Conservation (phyloP, 2,113 vertebrate genomes). For the Apistogramma diplotaenia region DNA sequence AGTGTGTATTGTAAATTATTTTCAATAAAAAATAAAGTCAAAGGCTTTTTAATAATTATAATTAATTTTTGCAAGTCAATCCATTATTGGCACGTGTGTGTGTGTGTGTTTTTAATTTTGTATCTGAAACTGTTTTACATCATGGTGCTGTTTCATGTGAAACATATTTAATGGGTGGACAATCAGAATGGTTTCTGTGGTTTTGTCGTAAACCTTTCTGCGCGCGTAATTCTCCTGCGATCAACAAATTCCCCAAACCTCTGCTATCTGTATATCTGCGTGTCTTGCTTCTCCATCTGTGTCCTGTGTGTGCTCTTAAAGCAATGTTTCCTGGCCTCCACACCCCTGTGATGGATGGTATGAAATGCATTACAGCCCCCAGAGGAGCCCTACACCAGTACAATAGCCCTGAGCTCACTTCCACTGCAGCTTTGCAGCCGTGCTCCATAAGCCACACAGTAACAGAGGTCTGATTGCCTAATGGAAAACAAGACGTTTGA, state of each 20-base stretch:
- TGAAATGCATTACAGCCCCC: slow-evolving; percentile 73
- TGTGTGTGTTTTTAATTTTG: neutral
- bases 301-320: slow-evolving; percentile 73
- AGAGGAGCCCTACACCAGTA: slow-evolving; percentile 66
- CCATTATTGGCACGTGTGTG: neutral
- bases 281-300: slow-evolving; percentile 66
- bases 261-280: slow-evolving; percentile 47
- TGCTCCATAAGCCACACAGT: slow-evolving; percentile 37
- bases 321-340: slow-evolving; percentile 68
- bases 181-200: neutral
- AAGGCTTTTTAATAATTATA: neutral
- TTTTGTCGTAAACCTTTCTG: neutral
- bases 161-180: neutral
- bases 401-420: slow-evolving; percentile 74
- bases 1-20: neutral
- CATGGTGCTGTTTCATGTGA: neutral
- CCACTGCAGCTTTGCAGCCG: slow-evolving; percentile 53
- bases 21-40: neutral
- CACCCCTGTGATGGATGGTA: slow-evolving; percentile 73
- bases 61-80: neutral
- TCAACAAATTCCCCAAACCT: slow-evolving; percentile 34
- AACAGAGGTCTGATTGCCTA: slow-evolving; percentile 38
- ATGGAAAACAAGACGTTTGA: slow-evolving; percentile 54
- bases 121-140: neutral
- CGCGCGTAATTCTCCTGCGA: slow-evolving; percentile 5